Percentiles rank a stretch among this genome's conserved stretches.
Conservation (phyloP, 2,113 vertebrate genomes). For the Pedionomus torquatus region DNA sequence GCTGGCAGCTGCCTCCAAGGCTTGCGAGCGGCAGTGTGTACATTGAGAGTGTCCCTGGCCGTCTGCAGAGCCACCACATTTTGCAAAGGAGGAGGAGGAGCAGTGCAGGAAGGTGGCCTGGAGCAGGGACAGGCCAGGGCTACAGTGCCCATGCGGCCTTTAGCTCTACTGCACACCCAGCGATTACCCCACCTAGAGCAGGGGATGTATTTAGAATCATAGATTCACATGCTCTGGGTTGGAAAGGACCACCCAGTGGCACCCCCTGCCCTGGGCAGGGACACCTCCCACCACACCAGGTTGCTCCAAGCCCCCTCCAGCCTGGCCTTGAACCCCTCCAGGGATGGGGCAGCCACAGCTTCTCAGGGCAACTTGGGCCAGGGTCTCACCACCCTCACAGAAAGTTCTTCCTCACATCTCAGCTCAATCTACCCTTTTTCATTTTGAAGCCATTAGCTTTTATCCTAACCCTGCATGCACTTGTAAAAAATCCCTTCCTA, state of each 20-base stretch:
- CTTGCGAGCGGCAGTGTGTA: fast-evolving
- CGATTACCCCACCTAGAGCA: neutral
- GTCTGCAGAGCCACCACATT: fast-evolving
- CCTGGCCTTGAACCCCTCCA: neutral
- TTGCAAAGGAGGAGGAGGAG: neutral
- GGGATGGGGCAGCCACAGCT: neutral
- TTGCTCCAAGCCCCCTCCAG: neutral
- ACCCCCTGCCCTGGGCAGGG: neutral
- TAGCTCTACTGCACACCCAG: neutral
- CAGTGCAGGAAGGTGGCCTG: neutral
- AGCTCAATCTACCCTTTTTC: neutral
- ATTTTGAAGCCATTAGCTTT: neutral
- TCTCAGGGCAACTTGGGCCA: neutral
- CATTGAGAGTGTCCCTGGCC: neutral
- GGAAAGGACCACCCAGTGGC: neutral
- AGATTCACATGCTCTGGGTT: neutral
- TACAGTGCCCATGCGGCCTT: neutral
- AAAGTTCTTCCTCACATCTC: neutral
- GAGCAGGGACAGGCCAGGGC: neutral
- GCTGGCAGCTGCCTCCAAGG: neutral
- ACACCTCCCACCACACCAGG: neutral
- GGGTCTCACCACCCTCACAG: neutral
- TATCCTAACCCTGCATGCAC: neutral
- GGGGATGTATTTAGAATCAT: neutral
- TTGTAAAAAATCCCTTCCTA: neutral